Conservation (phyloP, 2,888 invertebrate species). For the Agrilus biguttatus region DNA sequence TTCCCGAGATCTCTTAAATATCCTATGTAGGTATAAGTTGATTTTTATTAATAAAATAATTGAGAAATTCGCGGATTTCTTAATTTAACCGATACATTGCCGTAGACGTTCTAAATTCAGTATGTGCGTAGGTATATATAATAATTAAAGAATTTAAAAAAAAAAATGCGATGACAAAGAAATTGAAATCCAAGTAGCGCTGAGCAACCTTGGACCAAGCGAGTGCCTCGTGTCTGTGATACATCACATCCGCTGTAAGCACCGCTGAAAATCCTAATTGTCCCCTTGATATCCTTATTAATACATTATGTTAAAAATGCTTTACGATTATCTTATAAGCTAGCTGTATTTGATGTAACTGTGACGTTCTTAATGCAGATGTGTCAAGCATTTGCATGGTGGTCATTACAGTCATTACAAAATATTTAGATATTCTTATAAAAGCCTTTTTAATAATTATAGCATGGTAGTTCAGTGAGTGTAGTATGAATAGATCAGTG, state of each 20-base stretch:
- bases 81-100: too few species aligned
- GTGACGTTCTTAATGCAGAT: conserved; percentile 13
- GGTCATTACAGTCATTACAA: conserved; percentile 8
- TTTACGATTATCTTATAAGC: conserved; percentile 8
- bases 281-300: conserved; percentile 10
- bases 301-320: conserved; percentile 6
- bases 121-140: too few species aligned
- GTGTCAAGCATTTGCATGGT: conserved; percentile 17
- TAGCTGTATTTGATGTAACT: conserved; percentile 12
- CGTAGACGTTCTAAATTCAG: too few species aligned
- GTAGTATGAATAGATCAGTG: conserved; percentile 30
- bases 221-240: conserved; percentile 35
- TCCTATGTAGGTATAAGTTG: too few species aligned
- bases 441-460: conserved; percentile 23
- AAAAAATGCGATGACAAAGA: too few species aligned
- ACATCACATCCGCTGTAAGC: conserved; percentile 23
- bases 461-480: conserved; percentile 31
- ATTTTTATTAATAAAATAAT: too few species aligned
- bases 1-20: too few species aligned
- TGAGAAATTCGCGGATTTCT: too few species aligned
- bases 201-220: conserved; percentile 28
- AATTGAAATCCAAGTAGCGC: conserved; percentile 13
- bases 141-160: too few species aligned
- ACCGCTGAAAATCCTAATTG: conserved; percentile 11
- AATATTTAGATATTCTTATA: too few species aligned